These are phyloP conservation scores for Vimba vimba DNA, from an alignment of 2,113 vertebrate genomes.

Conservation along the genomic window DNA sequence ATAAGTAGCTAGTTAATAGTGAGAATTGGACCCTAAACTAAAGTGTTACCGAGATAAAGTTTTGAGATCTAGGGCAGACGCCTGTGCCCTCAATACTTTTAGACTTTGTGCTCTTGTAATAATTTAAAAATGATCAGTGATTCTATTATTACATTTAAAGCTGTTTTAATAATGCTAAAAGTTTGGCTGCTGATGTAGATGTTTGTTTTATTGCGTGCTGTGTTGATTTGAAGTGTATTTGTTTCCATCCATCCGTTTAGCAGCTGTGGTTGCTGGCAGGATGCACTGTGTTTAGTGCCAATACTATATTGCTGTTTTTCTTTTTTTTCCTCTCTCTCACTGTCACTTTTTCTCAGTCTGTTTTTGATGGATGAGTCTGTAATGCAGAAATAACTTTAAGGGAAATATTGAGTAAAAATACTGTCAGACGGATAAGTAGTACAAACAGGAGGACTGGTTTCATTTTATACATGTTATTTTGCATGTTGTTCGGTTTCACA, in stretches of 20 bases:
- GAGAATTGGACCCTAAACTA: too few relatives aligned
- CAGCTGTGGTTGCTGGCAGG: slow-evolving; percentile 35
- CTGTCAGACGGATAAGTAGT: slow-evolving; percentile 9
- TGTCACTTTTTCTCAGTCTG: neutral
- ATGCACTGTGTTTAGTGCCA: slow-evolving; percentile 5
- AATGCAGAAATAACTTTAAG: slow-evolving; percentile 8
- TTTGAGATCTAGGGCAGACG: neutral
- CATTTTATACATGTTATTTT: neutral
- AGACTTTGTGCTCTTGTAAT: neutral
- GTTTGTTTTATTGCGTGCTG: neutral
- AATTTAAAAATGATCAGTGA: neutral
- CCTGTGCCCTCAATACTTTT: neutral
- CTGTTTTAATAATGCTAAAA: neutral
- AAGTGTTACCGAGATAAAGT: too few relatives aligned
- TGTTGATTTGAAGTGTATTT: slow-evolving; percentile 30
- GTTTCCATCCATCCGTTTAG: slow-evolving; percentile 6
- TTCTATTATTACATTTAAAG: neutral
- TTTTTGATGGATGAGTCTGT: slow-evolving; percentile 1
- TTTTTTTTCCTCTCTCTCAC: neutral
- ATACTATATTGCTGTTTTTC: neutral
- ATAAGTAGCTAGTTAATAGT: too few relatives aligned
- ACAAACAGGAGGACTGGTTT: neutral
- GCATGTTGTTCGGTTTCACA: neutral
- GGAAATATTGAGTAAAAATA: slow-evolving; percentile 20
- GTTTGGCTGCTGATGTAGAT: slow-evolving; percentile 3